Conservation (phyloP, 2,797 vertebrate species). For the Enteromius argenteus region DNA sequence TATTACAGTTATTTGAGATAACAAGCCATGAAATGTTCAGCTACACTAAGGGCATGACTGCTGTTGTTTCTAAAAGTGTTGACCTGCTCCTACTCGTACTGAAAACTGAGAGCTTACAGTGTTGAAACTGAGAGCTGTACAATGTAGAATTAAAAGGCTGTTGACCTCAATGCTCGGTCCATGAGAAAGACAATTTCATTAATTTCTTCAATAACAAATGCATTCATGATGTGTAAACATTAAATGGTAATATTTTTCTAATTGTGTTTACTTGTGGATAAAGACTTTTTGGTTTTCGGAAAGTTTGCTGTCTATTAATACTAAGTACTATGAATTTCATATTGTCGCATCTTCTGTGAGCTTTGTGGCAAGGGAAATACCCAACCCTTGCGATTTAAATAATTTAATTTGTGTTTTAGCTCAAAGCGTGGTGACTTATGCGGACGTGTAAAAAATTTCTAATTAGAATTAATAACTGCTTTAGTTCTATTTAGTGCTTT, state of each 20-base stretch:
- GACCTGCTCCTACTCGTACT: neutral
- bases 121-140: neutral
- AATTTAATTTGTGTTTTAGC: neutral
- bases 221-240: neutral
- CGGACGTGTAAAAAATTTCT: constrained; percentile 12
- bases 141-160: constrained; percentile 15
- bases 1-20: constrained; percentile 14
- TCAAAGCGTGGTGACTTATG: constrained; percentile 8
- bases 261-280: neutral
- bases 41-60: neutral
- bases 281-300: too few species aligned
- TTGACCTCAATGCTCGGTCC: neutral
- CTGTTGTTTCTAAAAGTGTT: neutral
- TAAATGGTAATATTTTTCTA: neutral
- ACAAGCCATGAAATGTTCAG: constrained; percentile 24
- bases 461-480: neutral
- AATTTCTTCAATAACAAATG: neutral
- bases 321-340: neutral
- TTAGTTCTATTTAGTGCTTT: neutral
- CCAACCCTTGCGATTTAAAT: neutral
- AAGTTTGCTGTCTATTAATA: neutral
- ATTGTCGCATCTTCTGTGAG: neutral
- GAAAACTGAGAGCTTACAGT: neutral
- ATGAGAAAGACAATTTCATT: neutral
- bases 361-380: constrained; percentile 1